Evolutionary conservation across 2,113 vertebrate species (phyloP).

Genomic region (Heterotis niloticus): DNA sequence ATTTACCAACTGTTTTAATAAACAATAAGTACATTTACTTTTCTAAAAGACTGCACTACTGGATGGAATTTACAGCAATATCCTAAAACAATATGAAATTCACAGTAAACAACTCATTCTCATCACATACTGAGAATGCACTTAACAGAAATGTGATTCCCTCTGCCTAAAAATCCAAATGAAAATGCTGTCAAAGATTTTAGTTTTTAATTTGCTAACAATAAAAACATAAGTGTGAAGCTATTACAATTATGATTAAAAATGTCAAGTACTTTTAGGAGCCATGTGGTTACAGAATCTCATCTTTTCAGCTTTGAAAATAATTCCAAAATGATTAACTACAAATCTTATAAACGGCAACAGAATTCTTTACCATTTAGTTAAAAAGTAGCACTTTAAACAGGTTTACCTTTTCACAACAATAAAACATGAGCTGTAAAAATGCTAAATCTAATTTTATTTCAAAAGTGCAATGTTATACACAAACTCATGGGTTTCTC

Average conservation of each 20-base stretch:
- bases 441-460: slow-evolving; percentile 12
- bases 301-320: neutral
- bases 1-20: slow-evolving; percentile 15
- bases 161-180: slow-evolving; percentile 12
- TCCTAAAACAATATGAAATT: slow-evolving; percentile 9
- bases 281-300: neutral
- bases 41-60: slow-evolving; percentile 1
- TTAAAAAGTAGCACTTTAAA: slow-evolving; percentile 7
- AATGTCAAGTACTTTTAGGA: neutral
- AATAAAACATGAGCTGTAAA: slow-evolving; percentile 3
- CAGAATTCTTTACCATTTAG: slow-evolving; percentile 28
- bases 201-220: neutral
- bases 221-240: neutral
- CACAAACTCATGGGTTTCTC: slow-evolving; percentile 9
- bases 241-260: neutral
- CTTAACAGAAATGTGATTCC: neutral
- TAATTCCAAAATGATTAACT: neutral
- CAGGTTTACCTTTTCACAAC: slow-evolving; percentile 17
- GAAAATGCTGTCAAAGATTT: neutral
- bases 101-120: slow-evolving; percentile 16
- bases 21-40: slow-evolving; percentile 11
- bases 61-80: slow-evolving; percentile 1
- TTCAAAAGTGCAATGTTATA: slow-evolving; percentile 17
- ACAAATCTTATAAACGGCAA: slow-evolving; percentile 14
- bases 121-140: slow-evolving; percentile 21